Evolutionary conservation across 2,113 vertebrate species (phyloP).

Genomic region (Crocuta crocuta): DNA sequence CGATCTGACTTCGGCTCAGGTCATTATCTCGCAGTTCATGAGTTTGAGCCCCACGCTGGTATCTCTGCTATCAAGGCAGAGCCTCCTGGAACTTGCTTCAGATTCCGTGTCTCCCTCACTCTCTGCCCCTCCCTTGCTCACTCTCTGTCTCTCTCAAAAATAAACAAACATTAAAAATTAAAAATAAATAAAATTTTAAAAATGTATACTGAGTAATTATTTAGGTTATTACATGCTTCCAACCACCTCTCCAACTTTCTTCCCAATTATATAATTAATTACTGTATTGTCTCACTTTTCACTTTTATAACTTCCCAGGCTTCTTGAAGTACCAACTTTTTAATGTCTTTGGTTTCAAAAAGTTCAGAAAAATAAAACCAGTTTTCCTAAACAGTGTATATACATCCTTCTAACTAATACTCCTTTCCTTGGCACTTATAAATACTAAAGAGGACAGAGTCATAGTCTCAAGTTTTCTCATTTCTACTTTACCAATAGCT

Average conservation of each 20-base stretch:
- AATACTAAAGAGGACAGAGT: background rate
- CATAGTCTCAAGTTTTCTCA: background rate
- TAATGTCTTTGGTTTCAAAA: slow-evolving; percentile 31
- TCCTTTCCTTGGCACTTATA: background rate
- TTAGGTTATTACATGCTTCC: background rate
- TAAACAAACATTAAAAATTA: background rate
- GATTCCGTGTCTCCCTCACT: too few relatives aligned
- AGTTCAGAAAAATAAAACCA: slow-evolving; percentile 45
- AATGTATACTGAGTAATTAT: slow-evolving; percentile 24
- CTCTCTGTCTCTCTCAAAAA: too few relatives aligned
- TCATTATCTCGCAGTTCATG: too few relatives aligned
- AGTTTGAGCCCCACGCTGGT: too few relatives aligned
- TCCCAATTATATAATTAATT: background rate
- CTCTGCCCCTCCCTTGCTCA: too few relatives aligned
- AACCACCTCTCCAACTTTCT: background rate
- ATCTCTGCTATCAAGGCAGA: too few relatives aligned
- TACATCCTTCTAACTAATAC: background rate
- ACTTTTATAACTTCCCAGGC: background rate
- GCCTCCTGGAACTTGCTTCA: too few relatives aligned
- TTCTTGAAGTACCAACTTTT: background rate
- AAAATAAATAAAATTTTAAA: background rate
- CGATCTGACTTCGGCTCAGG: too few relatives aligned
- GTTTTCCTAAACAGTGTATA: background rate
- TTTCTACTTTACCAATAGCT: background rate
- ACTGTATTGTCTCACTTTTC: background rate